A percentile compares a stretch with the other conserved stretches of the same genome.
phyloP scores from a whole-genome alignment of 1,140 invertebrate genomes.

The Pemphigus obesinymphae region DNA sequence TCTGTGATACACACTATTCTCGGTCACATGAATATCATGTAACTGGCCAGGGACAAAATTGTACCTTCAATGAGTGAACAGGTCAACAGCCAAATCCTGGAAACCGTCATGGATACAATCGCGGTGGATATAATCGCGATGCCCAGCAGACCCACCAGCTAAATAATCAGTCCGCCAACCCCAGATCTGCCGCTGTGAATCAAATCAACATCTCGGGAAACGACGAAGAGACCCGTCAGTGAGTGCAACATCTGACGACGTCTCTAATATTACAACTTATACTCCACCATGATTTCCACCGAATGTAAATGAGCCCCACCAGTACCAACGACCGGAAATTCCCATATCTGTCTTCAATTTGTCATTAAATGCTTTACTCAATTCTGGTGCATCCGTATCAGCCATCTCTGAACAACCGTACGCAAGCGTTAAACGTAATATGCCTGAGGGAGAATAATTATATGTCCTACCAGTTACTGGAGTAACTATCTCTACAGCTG shows the following conservation, averaged over 20 bases:
- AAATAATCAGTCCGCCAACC: background rate
- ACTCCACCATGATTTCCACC: too few relatives aligned
- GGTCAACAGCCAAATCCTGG: background rate
- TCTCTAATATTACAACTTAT: too few relatives aligned
- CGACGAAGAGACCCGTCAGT: background rate
- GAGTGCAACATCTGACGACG: background rate
- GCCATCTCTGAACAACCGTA: background rate
- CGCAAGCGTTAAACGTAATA: background rate
- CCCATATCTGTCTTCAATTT: background rate
- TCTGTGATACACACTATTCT: background rate
- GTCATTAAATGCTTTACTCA: background rate
- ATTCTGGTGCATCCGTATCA: background rate
- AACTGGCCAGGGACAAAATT: too few relatives aligned
- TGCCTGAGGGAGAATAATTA: background rate
- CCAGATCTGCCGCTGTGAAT: accelerated
- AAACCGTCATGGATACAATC: background rate
- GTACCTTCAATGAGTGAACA: too few relatives aligned
- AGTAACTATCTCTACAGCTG: background rate
- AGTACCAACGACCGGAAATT: background rate
- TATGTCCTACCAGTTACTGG: background rate
- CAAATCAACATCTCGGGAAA: background rate
- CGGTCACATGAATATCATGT: background rate
- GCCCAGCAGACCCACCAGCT: background rate
- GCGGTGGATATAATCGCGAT: background rate
- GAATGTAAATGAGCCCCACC: too few relatives aligned